These are phyloP conservation scores for Oscheius sp. DNA, from an alignment of 2,888 invertebrate genomes.

Conservation along the genomic window DNA sequence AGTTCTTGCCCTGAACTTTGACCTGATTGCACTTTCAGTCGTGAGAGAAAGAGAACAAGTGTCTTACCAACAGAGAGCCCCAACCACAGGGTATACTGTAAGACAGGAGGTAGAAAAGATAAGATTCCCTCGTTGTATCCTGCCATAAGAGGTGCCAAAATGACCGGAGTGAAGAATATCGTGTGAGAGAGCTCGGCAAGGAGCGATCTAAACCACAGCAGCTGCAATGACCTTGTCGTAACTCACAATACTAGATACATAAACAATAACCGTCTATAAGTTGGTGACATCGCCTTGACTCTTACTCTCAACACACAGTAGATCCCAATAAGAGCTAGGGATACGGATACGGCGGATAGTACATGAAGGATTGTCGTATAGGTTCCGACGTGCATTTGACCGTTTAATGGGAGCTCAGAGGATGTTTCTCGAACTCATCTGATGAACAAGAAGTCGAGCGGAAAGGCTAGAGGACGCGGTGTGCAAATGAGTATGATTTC, in stretches of 20 bases:
- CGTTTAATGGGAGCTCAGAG: neutral
- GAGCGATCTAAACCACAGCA: neutral
- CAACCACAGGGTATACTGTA: conserved; percentile 15
- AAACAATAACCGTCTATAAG: conserved; percentile 13
- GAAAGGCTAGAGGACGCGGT: conserved; percentile 1
- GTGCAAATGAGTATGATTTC: neutral
- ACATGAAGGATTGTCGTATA: conserved; percentile 13
- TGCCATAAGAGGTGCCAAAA: conserved; percentile 19
- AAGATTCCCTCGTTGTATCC: conserved; percentile 13
- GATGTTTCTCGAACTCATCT: neutral
- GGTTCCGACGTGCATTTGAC: conserved; percentile 5
- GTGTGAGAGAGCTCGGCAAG: conserved; percentile 13
- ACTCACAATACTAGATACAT: conserved; percentile 26
- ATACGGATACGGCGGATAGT: neutral
- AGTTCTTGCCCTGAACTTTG: no score
- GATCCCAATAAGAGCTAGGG: neutral
- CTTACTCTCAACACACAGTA: neutral
- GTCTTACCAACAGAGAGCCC: conserved; percentile 17
- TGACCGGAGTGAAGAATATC: conserved; percentile 20
- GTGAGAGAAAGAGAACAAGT: neutral
- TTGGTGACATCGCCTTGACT: conserved; percentile 11
- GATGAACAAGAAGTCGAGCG: conserved; percentile 5
- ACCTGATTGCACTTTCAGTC: no score
- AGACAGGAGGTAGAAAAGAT: conserved; percentile 6
- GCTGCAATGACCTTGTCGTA: neutral